Percentiles rank a stretch among this genome's conserved stretches.
Evolutionary conservation across 1,140 invertebrate species (phyloP).

Genomic region (Habropoda laboriosa): DNA sequence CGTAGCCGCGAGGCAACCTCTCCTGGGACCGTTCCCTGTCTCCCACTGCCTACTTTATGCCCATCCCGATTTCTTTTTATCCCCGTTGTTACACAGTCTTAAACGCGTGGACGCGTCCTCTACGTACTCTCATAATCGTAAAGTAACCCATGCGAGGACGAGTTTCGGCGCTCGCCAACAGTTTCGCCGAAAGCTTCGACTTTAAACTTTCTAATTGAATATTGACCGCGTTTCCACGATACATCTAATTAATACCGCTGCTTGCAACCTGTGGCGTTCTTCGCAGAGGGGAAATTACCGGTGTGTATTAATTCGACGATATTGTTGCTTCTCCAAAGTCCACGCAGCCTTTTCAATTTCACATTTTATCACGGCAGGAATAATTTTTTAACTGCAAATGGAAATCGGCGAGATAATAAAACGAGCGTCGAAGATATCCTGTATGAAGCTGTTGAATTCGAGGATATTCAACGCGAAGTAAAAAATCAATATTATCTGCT

Average conservation of each 20-base stretch:
- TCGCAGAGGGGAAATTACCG: too few relatives aligned
- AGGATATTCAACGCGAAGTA: too few relatives aligned
- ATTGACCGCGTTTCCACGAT: slow-evolving; percentile 44
- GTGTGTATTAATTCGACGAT: too few relatives aligned
- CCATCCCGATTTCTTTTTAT: slow-evolving; percentile 62
- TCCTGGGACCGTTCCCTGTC: slow-evolving; percentile 45
- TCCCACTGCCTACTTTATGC: slow-evolving; percentile 61
- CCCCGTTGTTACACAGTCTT: slow-evolving; percentile 65
- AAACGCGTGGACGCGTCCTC: slow-evolving; percentile 49
- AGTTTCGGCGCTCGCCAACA: slow-evolving; percentile 48
- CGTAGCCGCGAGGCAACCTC: slow-evolving; percentile 61
- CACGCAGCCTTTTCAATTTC: too few relatives aligned
- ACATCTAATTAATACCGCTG: slow-evolving; percentile 10
- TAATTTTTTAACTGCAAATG: too few relatives aligned
- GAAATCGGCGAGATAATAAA: too few relatives aligned
- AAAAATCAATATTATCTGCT: too few relatives aligned
- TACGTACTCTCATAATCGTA: slow-evolving; percentile 60
- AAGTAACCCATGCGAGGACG: slow-evolving; percentile 51
- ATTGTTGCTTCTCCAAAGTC: too few relatives aligned
- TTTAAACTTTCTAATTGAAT: slow-evolving; percentile 57
- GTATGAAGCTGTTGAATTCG: too few relatives aligned
- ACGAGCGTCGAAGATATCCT: too few relatives aligned
- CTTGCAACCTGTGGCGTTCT: too few relatives aligned
- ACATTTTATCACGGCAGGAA: too few relatives aligned
- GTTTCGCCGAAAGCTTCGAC: slow-evolving; percentile 27